A percentile compares a stretch with the other conserved stretches of the same genome.
phyloP scores from a whole-genome alignment of 2,113 vertebrate species.

The Lepisosteus oculatus region DNA sequence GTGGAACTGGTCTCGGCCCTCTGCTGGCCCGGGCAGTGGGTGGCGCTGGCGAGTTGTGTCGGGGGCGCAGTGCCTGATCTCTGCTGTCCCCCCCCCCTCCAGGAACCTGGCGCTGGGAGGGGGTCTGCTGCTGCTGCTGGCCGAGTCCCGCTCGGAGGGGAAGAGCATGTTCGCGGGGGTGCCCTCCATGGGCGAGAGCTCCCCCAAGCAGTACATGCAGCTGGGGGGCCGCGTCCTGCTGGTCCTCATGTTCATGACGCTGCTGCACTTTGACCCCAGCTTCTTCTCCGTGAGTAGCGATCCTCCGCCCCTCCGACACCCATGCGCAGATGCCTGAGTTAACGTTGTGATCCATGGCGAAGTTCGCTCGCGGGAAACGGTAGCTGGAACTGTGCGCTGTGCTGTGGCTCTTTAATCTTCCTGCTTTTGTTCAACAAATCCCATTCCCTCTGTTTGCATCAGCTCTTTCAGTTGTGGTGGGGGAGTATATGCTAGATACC shows the following conservation, averaged over 20 bases:
- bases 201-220: constrained; percentile 98
- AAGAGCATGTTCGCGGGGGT: constrained; percentile 98
- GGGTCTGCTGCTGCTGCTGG: constrained; percentile 86
- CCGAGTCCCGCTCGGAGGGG: constrained; percentile 91
- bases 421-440: not conserved
- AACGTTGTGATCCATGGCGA: not conserved
- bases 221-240: constrained; percentile 88
- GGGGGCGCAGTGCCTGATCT: too few relatives aligned
- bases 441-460: not conserved
- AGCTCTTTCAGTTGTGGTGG: not conserved
- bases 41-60: too few relatives aligned
- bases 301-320: not conserved
- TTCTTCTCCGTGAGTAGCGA: constrained; percentile 85
- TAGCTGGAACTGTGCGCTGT: not conserved
- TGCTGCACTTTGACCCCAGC: constrained; percentile 89
- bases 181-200: constrained; percentile 93
- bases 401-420: not conserved
- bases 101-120: constrained; percentile 96
- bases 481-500: too few relatives aligned
- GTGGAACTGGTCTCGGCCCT: not conserved
- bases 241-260: constrained; percentile 98
- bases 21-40: not conserved
- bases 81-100: not conserved
- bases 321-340: too few relatives aligned
- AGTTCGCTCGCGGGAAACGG: not conserved